These are phyloP conservation scores for Acanthis flammea DNA, from an alignment of 2,797 vertebrate species.

Conservation along the genomic window DNA sequence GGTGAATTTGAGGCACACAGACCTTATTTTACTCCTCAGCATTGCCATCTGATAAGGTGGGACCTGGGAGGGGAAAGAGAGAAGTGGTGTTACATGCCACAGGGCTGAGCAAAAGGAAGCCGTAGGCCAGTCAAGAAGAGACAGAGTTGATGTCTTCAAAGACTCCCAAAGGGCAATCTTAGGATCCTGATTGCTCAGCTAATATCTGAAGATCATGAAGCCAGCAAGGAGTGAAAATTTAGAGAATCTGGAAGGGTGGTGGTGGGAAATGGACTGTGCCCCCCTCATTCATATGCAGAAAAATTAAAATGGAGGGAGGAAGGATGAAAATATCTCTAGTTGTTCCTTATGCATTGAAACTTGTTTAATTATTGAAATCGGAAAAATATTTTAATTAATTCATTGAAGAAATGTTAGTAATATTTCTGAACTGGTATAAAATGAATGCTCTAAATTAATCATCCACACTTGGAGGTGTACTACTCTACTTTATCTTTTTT, in stretches of 20 bases:
- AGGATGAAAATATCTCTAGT: neutral
- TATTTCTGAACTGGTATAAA: neutral
- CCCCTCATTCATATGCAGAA: neutral
- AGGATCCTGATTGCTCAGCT: neutral
- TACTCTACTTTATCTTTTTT: neutral
- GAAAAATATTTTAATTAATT: neutral
- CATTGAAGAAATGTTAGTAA: neutral
- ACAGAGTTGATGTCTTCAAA: neutral
- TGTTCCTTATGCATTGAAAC: neutral
- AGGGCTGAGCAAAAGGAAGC: constrained; percentile 21
- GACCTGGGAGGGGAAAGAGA: neutral
- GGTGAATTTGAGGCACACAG: neutral
- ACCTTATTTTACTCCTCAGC: neutral
- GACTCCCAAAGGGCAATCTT: neutral
- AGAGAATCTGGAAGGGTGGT: neutral
- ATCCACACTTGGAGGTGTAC: neutral
- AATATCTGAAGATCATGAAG: neutral
- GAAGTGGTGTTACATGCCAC: neutral
- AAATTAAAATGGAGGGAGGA: neutral
- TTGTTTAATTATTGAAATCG: neutral
- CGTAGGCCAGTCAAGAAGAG: neutral
- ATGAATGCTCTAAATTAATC: neutral
- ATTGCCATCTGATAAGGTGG: neutral
- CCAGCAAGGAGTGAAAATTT: neutral
- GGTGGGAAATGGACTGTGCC: neutral